Conservation (phyloP, 2,113 vertebrate genomes). For the Dermatemys mawii region DNA sequence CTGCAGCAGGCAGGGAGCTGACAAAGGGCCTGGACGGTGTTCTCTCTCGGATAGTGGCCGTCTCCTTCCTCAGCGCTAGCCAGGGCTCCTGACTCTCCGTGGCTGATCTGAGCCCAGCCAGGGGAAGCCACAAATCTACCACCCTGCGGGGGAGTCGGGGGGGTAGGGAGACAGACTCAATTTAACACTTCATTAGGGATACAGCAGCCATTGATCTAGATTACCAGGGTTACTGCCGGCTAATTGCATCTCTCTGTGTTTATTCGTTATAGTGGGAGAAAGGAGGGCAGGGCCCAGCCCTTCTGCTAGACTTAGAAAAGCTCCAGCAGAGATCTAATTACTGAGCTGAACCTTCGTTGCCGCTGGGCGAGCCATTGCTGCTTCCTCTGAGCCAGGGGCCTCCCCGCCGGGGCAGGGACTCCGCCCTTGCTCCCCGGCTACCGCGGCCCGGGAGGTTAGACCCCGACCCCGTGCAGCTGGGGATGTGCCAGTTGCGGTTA, state of each 20-base stretch:
- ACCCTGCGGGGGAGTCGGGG: not conserved
- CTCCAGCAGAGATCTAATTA: not conserved
- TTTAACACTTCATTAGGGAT: slow-evolving; percentile 40
- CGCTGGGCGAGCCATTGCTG: not conserved
- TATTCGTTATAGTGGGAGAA: slow-evolving; percentile 25
- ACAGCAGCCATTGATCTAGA: slow-evolving; percentile 28
- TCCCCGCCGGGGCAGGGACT: not conserved
- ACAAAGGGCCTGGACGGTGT: no score
- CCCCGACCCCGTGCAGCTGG: no score
- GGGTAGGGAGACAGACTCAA: slow-evolving; percentile 6
- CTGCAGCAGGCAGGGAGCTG: no score
- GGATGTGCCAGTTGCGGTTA: no score
- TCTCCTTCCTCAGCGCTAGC: not conserved
- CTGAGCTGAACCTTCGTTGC: not conserved
- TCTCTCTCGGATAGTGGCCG: no score
- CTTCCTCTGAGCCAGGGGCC: not conserved
- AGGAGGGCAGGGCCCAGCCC: not conserved
- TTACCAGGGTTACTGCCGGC: slow-evolving; percentile 20
- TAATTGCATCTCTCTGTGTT: slow-evolving; percentile 25
- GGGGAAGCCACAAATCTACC: not conserved
- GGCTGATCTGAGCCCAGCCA: not conserved
- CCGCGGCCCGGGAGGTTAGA: no score
- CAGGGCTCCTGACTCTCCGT: not conserved
- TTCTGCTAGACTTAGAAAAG: slow-evolving; percentile 5
- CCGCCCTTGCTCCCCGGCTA: not conserved